phyloP scores from a whole-genome alignment of 2,797 vertebrate species.

The Rhinichthys osculus region DNA sequence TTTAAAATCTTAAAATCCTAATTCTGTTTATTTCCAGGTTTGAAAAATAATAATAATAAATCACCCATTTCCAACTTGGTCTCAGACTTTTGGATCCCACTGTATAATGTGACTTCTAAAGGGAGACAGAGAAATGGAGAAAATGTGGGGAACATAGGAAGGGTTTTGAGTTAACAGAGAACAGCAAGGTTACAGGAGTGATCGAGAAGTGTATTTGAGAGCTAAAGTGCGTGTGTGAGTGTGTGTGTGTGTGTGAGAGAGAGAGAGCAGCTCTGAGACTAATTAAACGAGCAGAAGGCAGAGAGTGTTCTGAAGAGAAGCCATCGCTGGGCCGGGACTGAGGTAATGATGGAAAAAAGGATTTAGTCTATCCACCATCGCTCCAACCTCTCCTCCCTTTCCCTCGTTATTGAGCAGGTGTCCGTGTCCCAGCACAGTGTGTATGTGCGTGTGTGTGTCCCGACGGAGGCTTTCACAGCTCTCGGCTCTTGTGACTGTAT shows the following conservation, averaged over 20 bases:
- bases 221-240: slow-evolving; percentile 27
- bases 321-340: slow-evolving; percentile 68
- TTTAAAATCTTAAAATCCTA: no score
- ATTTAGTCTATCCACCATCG: slow-evolving; percentile 71
- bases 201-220: slow-evolving; percentile 37
- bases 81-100: slow-evolving; percentile 16
- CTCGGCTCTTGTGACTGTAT: slow-evolving; percentile 38
- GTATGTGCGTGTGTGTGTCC: slow-evolving; percentile 34
- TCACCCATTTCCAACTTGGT: neutral
- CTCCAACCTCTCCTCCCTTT: slow-evolving; percentile 44
- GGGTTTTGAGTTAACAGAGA: slow-evolving; percentile 38
- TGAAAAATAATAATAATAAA: neutral
- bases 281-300: slow-evolving; percentile 81
- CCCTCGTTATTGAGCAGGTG: slow-evolving; percentile 50
- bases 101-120: neutral
- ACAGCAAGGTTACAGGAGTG: slow-evolving; percentile 38
- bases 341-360: slow-evolving; percentile 85
- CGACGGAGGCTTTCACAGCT: slow-evolving; percentile 44
- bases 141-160: slow-evolving; percentile 37
- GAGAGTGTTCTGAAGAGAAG: slow-evolving; percentile 58
- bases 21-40: slow-evolving; percentile 16
- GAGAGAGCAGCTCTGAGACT: slow-evolving; percentile 80
- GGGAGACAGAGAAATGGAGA: neutral
- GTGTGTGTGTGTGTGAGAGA: neutral
- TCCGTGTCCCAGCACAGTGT: slow-evolving; percentile 39